Percentiles rank a stretch among this genome's conserved stretches.
Evolutionary conservation across 2,888 invertebrate species (phyloP).

Genomic region (Dermolepida albohirtum): DNA sequence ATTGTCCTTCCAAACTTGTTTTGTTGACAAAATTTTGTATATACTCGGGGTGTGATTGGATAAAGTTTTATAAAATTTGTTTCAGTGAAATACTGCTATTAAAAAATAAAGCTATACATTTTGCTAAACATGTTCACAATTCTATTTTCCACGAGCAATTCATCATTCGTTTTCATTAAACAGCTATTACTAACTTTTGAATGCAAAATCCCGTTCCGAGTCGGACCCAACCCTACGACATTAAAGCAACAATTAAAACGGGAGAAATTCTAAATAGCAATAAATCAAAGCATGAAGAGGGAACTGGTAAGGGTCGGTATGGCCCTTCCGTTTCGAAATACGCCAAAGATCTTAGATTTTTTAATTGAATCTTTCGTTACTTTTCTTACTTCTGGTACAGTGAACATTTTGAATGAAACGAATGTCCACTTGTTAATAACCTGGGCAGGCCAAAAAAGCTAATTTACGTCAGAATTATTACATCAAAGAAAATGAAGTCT

Average conservation of each 20-base stretch:
- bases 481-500: neutral
- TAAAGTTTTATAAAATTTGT: too few relatives aligned
- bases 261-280: slow-evolving; percentile 27
- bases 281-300: slow-evolving; percentile 14
- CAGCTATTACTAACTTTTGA: slow-evolving; percentile 30
- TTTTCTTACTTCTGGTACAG: neutral
- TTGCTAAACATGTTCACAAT: slow-evolving; percentile 23
- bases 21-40: too few relatives aligned
- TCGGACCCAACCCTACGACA: slow-evolving; percentile 23
- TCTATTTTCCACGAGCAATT: slow-evolving; percentile 20
- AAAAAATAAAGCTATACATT: slow-evolving; percentile 17
- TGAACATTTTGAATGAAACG: neutral
- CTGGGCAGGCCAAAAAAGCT: too few relatives aligned
- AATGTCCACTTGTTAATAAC: too few relatives aligned
- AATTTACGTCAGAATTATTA: neutral
- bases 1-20: too few relatives aligned
- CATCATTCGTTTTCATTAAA: slow-evolving; percentile 27
- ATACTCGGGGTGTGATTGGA: too few relatives aligned
- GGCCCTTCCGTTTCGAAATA: neutral
- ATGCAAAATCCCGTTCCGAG: slow-evolving; percentile 1
- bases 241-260: slow-evolving; percentile 30
- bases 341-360: too few relatives aligned
- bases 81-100: neutral
- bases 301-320: slow-evolving; percentile 4
- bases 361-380: neutral